A percentile compares a stretch with the other conserved stretches of the same genome.
These are phyloP conservation scores for Oncorhynchus nerka DNA, from an alignment of 2,113 vertebrate species.

Conservation along the genomic window DNA sequence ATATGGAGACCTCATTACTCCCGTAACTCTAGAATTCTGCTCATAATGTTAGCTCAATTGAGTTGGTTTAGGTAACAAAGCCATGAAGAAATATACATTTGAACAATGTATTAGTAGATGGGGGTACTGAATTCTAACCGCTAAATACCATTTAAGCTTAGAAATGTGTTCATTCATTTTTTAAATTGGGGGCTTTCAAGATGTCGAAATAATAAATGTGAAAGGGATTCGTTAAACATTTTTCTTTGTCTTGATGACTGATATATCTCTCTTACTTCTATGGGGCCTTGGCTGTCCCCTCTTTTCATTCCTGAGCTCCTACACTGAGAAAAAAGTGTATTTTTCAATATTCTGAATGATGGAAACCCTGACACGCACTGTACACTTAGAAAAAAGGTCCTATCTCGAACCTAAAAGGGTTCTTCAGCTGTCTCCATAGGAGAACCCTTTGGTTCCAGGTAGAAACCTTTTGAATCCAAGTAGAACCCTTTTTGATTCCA, in stretches of 20 bases:
- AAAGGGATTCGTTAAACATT: background rate
- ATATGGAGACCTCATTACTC: conserved; percentile 60
- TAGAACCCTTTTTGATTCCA: no score
- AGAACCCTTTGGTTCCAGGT: no score
- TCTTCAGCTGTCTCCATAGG: no score
- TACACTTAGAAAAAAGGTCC: no score
- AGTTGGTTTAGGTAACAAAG: conserved; percentile 40
- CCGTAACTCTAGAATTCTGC: conserved; percentile 30
- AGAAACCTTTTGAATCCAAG: no score
- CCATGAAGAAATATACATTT: background rate
- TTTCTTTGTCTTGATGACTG: background rate
- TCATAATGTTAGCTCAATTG: conserved; percentile 39
- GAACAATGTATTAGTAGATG: no score
- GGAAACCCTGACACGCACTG: no score
- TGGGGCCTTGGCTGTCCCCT: no score
- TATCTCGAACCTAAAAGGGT: no score
- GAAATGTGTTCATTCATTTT: background rate
- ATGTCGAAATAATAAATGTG: background rate
- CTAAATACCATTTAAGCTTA: background rate
- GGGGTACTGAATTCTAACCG: background rate
- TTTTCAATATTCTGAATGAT: no score
- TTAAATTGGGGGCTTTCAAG: background rate
- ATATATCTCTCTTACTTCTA: background rate
- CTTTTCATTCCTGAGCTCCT: no score
- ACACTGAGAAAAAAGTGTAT: no score